Evolutionary conservation across 1,140 invertebrate genomes (phyloP), one percentile per base, ranked within the genome.

Genomic region (Eciton burchellii): DNA sequence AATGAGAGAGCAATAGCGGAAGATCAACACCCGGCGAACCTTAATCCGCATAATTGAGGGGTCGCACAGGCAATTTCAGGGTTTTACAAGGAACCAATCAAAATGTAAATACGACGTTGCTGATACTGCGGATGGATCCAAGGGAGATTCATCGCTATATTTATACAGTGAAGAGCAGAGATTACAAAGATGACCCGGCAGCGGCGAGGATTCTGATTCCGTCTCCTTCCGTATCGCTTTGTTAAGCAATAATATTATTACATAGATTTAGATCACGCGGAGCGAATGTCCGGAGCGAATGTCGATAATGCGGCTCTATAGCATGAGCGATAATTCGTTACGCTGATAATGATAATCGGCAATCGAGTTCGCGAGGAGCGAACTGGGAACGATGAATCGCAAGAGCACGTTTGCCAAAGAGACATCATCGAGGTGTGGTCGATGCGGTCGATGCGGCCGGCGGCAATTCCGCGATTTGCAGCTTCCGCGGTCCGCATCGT

Each of bases 391-490:
- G 60, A 82, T 66, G 62, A 82, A 84, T 84, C 88, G 85, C 85
- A 84, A 84, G 89, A 84, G 68, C 72, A 65, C 87, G 81, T 88
- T 91, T 91, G 90, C 91, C 91, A 91, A 91, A 91, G 91, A 91
- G 83, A 89, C 79, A 71, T 85, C 47, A 63, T 82, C 65, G 24
- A 73, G 56, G 14, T 45, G 73, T 56, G 57, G n/a, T 47, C 76
- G 49, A 84, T 49, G 85, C 85, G 72, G 29, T 81, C 43, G n/a
- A n/a, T n/a, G n/a, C n/a, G n/a, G n/a, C n/a, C n/a, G n/a, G n/a
- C n/a, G n/a, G n/a, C n/a, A n/a, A n/a, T n/a, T n/a, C n/a, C n/a
- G n/a, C n/a, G n/a, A n/a, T n/a, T n/a, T n/a, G n/a, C n/a, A n/a
- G n/a, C n/a, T n/a, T n/a, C n/a, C n/a, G n/a, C n/a, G n/a, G n/a